phyloP scores from a whole-genome alignment of 2,113 vertebrate genomes.

The Corythornis madagascariensis region DNA sequence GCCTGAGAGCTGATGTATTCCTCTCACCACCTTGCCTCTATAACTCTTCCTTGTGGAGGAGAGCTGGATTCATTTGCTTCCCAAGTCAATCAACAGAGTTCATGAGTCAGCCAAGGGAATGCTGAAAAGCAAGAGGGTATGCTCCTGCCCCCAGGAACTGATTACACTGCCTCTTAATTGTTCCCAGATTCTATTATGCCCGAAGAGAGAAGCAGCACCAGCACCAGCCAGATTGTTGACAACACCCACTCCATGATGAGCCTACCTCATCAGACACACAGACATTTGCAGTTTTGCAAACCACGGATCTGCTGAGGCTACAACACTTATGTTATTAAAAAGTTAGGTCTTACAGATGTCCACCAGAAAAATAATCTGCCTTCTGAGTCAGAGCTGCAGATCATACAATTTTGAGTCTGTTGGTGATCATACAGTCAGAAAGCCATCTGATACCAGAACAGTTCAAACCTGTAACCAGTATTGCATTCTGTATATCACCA shows the following conservation, averaged over 20 bases:
- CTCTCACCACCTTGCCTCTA: conserved; percentile 60
- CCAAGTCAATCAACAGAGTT: conserved; percentile 67
- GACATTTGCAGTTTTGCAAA: conserved; percentile 49
- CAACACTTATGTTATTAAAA: background rate
- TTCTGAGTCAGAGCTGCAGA: background rate
- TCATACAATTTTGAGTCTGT: background rate
- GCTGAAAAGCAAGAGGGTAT: conserved; percentile 61
- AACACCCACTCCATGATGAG: conserved; percentile 18
- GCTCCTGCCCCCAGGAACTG: conserved; percentile 59
- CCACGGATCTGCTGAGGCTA: background rate
- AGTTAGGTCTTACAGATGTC: background rate
- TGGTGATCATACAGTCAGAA: background rate
- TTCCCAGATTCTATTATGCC: conserved; percentile 67
- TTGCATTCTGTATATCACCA: background rate
- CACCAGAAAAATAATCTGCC: background rate
- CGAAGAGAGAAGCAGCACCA: conserved; percentile 30
- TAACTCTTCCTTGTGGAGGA: conserved; percentile 56
- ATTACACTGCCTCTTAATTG: conserved; percentile 60
- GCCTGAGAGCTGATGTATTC: conserved; percentile 43
- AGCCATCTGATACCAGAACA: background rate
- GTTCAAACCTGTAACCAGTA: background rate
- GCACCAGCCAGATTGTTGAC: conserved; percentile 53
- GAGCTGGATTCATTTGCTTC: conserved; percentile 60
- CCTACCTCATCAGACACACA: conserved; percentile 2
- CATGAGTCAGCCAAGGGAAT: conserved; percentile 66